Evolutionary conservation across 2,888 invertebrate genomes (phyloP), one percentile per base, ranked within the genome.

Genomic region (Troides oblongomaculatus): DNA sequence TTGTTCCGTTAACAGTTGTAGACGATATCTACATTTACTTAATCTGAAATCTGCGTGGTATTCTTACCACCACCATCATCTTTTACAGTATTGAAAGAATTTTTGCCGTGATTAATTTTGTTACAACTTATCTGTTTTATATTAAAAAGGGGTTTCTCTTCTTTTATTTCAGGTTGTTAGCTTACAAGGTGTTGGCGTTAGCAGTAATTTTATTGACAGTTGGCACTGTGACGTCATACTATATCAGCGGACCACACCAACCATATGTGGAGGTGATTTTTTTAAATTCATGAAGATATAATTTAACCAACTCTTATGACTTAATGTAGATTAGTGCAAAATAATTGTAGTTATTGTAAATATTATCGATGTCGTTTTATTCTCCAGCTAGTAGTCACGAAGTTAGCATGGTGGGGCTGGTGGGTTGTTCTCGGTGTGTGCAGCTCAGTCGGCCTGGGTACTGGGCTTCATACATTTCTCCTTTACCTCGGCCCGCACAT

Each of bases 401-500:
- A 88, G 58, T 74, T 93, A 6, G 89, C 95, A 64, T 97, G 97
- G 97, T 97, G 95, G 93, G 92, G 95, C 18, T 98, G 98, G 93
- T 99, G 99, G 99, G 94, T 98, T 73, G 95, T 97, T 17, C 94
- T 99, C 63, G 99, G 99, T 21, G 96, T 99, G 57, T 94, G 99
- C 76, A 99, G 99, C 58, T 99, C 99, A 0, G 98, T 99, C 69
- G 99, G 99, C 0, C 94, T 99, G 66, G 99, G 99, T 58, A 99
- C 99, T 0, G 99, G 99, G 1, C 94, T 99, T 68, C 99, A 99
- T 89, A 99, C 99, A 72, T 99, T 99, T 93, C 94, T 99, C 66
- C 93, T 99, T 72, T 99, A 99, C 90, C 93, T 99, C 83, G 99
- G 99, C n/a, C 99, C 99, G 46, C 99, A 99, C 85, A 99, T 99